Evolutionary conservation across 53 echinoderm and acorn worm genomes (phyloP).

Genomic region (Luidia sarsii): DNA sequence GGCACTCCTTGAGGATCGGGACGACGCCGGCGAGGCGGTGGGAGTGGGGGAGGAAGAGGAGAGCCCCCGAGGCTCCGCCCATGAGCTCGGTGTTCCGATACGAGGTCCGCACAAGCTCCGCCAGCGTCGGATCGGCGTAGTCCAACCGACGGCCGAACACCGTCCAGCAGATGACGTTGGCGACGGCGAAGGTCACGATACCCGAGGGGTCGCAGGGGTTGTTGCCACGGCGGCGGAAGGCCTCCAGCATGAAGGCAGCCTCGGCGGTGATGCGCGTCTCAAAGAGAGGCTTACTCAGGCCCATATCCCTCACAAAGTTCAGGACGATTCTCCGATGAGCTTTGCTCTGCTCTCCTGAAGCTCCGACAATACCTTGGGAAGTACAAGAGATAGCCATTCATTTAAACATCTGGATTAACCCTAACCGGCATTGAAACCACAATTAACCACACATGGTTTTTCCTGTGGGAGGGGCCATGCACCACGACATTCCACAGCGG

Average conservation of each 20-base stretch:
- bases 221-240: constrained; percentile 2
- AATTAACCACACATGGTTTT: no score
- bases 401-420: no score
- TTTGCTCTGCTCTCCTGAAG: constrained; percentile 43
- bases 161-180: constrained; percentile 48
- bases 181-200: constrained; percentile 34
- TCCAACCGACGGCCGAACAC: constrained; percentile 41
- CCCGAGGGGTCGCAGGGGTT: constrained; percentile 16
- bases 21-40: not conserved
- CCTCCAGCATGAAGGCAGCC: constrained; percentile 30
- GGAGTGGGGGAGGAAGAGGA: constrained; percentile 31
- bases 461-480: no score
- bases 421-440: no score
- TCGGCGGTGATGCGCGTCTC: constrained; percentile 46
- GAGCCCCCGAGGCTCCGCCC: constrained; percentile 30
- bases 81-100: constrained; percentile 31
- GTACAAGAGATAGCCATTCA: no score
- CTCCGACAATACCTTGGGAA: constrained; percentile 39
- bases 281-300: constrained; percentile 50
- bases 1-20: constrained; percentile 19
- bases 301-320: constrained; percentile 50
- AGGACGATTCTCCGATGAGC: constrained; percentile 41
- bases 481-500: no score
- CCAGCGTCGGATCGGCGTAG: constrained; percentile 35
- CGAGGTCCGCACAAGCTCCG: not conserved